Evolutionary conservation across 2,113 vertebrate genomes (phyloP).

Genomic region (Elgaria multicarinata): DNA sequence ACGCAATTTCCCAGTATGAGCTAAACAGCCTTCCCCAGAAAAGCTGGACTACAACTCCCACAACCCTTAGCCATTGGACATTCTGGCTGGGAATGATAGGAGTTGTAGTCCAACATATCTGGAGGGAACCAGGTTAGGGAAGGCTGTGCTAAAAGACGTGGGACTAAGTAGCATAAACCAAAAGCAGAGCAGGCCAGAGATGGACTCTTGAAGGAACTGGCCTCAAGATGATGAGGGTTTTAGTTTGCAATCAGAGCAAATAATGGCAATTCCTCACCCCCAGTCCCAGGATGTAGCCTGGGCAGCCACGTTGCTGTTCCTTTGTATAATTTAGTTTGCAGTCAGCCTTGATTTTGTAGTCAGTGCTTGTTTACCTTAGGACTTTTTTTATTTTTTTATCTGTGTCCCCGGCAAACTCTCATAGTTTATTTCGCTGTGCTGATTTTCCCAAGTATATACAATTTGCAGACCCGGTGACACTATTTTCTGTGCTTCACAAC

Average conservation of each 20-base stretch:
- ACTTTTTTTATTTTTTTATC: not conserved
- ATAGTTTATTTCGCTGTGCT: conserved; percentile 53
- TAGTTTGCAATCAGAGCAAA: not conserved
- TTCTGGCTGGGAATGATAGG: no score
- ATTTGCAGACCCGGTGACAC: conserved; percentile 46
- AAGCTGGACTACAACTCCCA: no score
- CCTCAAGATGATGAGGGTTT: not conserved
- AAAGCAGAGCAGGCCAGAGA: not conserved
- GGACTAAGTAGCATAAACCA: not conserved
- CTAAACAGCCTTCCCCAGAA: not conserved
- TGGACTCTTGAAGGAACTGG: not conserved
- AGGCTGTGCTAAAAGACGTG: not conserved
- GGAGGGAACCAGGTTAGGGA: not conserved
- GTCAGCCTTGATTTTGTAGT: conserved; percentile 57
- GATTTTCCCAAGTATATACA: conserved; percentile 46
- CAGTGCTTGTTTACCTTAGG: conserved; percentile 29
- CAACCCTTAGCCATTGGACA: no score
- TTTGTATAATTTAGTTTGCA: conserved; percentile 39
- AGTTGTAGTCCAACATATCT: no score
- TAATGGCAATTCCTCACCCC: no score
- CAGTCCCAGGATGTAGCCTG: not conserved
- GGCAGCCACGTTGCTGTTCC: not conserved
- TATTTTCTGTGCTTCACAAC: conserved; percentile 55
- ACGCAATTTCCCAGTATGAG: not conserved
- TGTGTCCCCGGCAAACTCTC: conserved; percentile 34